phyloP scores from a whole-genome alignment of 2,888 invertebrate species.

The Rhodophaea formosa region DNA sequence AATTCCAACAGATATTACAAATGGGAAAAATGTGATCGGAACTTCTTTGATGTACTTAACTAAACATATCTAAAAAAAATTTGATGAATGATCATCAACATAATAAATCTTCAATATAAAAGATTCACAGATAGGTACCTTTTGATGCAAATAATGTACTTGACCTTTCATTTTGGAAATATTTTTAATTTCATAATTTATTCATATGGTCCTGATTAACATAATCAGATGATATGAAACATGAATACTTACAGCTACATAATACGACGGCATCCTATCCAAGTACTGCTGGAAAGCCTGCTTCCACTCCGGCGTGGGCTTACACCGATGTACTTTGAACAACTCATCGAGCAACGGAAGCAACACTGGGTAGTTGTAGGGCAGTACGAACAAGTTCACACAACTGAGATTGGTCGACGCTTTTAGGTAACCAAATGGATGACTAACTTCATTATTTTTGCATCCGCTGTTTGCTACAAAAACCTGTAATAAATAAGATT shows the following conservation, averaged over 20 bases:
- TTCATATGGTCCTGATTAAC: neutral
- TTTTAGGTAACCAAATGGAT: constrained; percentile 98
- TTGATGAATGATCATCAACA: too few relatives aligned
- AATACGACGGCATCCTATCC: constrained; percentile 98
- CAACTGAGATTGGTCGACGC: constrained; percentile 95
- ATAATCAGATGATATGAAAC: neutral
- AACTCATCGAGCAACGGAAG: constrained; percentile 95
- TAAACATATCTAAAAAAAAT: too few relatives aligned
- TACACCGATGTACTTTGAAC: constrained; percentile 95
- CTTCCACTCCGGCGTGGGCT: constrained; percentile 95
- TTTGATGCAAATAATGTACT: too few relatives aligned
- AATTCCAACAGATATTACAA: too few relatives aligned
- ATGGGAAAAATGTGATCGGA: too few relatives aligned
- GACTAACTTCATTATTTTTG: constrained; percentile 88
- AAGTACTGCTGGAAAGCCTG: constrained; percentile 96
- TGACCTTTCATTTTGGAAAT: too few relatives aligned
- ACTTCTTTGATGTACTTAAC: too few relatives aligned
- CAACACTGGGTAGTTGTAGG: constrained; percentile 98
- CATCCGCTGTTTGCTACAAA: constrained; percentile 95
- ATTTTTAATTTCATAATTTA: too few relatives aligned
- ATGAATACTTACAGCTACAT: constrained; percentile 84
- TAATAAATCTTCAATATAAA: too few relatives aligned
- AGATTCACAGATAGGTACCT: too few relatives aligned
- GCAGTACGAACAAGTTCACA: constrained; percentile 98
- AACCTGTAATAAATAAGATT: constrained; percentile 77